phyloP scores from a whole-genome alignment of 2,888 invertebrate genomes.

The Sinodicranocentrus sp. region DNA sequence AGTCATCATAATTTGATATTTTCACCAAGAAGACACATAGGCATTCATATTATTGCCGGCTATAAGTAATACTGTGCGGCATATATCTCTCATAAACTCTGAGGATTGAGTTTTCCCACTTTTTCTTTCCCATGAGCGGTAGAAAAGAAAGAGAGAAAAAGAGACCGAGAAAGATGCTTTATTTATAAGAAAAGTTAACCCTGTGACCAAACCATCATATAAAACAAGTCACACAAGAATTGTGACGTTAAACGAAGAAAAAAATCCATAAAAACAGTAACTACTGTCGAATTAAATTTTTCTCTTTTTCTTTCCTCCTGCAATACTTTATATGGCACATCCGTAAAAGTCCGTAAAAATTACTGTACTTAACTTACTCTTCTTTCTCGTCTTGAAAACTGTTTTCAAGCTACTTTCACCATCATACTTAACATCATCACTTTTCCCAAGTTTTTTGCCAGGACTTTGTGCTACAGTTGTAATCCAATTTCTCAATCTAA shows the following conservation, averaged over 20 bases:
- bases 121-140: constrained; percentile 20
- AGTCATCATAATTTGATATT: constrained; percentile 63
- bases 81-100: neutral
- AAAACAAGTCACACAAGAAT: constrained; percentile 28
- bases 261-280: constrained; percentile 57
- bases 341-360: constrained; percentile 36
- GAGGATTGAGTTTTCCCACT: constrained; percentile 1
- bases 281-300: constrained; percentile 64
- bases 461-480: neutral
- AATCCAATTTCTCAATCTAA: constrained; percentile 38
- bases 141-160: no score
- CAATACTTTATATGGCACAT: neutral
- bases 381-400: constrained; percentile 29
- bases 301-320: constrained; percentile 20
- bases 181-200: constrained; percentile 64
- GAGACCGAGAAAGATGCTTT: constrained; percentile 44
- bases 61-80: no score
- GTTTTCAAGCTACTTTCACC: constrained; percentile 49
- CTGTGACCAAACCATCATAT: constrained; percentile 21
- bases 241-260: constrained; percentile 54
- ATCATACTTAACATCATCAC: constrained; percentile 1
- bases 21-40: constrained; percentile 42
- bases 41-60: no score
- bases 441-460: constrained; percentile 11
- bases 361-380: constrained; percentile 39